Conservation (phyloP, 1,140 invertebrate species). For the Drosophila pseudoananassae region DNA sequence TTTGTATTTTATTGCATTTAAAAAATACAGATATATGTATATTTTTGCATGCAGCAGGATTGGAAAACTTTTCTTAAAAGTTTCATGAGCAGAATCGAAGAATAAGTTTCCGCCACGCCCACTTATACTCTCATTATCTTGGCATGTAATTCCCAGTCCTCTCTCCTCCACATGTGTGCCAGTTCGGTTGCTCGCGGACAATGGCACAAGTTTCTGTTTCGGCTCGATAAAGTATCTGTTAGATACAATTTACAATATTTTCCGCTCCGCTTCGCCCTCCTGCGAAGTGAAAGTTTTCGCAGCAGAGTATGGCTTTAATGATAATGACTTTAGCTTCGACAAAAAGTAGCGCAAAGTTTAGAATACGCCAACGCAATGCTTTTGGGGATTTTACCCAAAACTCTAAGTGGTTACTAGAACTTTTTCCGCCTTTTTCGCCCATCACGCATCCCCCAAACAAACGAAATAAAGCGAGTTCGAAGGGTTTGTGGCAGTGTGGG, state of each 20-base stretch:
- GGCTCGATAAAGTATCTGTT: constrained; percentile 81
- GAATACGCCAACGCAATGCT: constrained; percentile 75
- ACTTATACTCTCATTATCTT: constrained; percentile 58
- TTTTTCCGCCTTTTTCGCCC: constrained; percentile 28
- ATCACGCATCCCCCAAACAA: constrained; percentile 1
- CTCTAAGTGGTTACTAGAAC: constrained; percentile 62
- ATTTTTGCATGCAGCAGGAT: constrained; percentile 29
- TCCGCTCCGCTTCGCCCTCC: constrained; percentile 28
- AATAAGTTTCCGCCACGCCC: constrained; percentile 55
- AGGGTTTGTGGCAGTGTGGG: neutral
- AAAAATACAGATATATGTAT: neutral
- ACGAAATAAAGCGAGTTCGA: constrained; percentile 41
- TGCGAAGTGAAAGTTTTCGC: constrained; percentile 65
- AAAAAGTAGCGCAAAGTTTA: constrained; percentile 78
- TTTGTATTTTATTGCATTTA: neutral
- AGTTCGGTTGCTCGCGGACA: constrained; percentile 71
- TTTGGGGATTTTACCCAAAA: constrained; percentile 71
- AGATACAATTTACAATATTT: constrained; percentile 80
- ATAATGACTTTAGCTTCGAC: constrained; percentile 76
- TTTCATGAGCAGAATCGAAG: constrained; percentile 34
- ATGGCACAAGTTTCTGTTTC: constrained; percentile 78
- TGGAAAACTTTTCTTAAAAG: constrained; percentile 42
- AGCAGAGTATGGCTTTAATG: constrained; percentile 78
- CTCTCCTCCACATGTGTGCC: constrained; percentile 43
- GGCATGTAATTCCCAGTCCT: constrained; percentile 61